Percentiles rank a stretch among this genome's conserved stretches.
Conservation (phyloP, 2,113 vertebrate genomes). For the Ailurus styani region DNA sequence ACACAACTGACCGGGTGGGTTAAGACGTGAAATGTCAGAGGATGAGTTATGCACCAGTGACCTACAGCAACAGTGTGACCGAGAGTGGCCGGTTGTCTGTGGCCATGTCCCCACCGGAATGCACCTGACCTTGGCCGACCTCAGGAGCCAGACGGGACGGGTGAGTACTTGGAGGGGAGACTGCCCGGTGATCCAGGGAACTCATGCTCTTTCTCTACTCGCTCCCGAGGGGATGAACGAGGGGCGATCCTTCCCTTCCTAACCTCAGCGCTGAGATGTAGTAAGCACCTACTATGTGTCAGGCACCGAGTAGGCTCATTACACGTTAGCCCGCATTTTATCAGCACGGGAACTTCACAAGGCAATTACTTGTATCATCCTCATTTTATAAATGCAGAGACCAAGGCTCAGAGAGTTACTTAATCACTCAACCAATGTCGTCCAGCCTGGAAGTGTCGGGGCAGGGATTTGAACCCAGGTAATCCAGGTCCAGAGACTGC, state of each 20-base stretch:
- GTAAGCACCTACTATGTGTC: neutral
- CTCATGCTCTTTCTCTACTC: neutral
- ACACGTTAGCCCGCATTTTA: too few relatives aligned
- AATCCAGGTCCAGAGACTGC: neutral
- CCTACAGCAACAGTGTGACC: rapidly evolving
- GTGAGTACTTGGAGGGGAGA: neutral
- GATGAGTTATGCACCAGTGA: neutral
- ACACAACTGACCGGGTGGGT: too few relatives aligned
- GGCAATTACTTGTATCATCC: neutral
- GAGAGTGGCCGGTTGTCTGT: neutral
- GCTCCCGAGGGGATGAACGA: rapidly evolving
- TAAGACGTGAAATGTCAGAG: neutral
- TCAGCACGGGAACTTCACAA: neutral
- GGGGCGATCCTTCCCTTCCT: too few relatives aligned
- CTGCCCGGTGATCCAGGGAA: rapidly evolving
- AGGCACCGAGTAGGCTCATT: neutral
- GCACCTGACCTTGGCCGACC: rapidly evolving
- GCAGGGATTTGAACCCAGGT: neutral
- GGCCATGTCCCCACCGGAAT: neutral
- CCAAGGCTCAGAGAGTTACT: neutral
- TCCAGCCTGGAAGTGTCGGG: neutral
- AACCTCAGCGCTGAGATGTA: neutral
- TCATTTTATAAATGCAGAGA: neutral
- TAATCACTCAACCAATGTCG: too few relatives aligned
- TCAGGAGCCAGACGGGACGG: neutral